Percentiles rank a stretch among this genome's conserved stretches.
These are phyloP conservation scores for Sinonovacula constricta DNA, from an alignment of 1,140 invertebrate species.

Conservation along the genomic window DNA sequence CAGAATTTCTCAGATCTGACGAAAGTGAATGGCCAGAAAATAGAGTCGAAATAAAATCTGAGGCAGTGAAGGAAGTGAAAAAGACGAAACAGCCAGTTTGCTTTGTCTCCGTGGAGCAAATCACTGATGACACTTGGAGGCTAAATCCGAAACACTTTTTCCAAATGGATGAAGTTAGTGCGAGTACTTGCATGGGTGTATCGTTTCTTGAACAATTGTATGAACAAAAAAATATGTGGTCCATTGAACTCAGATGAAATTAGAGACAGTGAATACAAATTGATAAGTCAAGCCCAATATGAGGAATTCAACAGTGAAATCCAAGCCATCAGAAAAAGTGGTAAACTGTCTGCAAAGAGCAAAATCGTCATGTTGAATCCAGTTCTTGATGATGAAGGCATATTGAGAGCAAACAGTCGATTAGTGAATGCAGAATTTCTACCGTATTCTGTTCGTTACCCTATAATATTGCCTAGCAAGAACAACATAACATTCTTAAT, in stretches of 20 bases:
- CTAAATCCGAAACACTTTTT: not conserved
- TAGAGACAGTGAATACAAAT: not conserved
- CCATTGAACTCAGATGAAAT: too few relatives aligned
- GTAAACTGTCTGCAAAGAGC: too few relatives aligned
- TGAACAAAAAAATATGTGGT: too few relatives aligned
- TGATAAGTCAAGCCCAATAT: not conserved
- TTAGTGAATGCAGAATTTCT: conserved; percentile 9
- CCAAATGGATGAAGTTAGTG: not conserved
- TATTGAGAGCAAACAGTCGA: too few relatives aligned
- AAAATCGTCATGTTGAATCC: too few relatives aligned
- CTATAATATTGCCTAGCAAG: not conserved
- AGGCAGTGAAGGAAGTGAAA: not conserved
- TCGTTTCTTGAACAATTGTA: conserved; percentile 3
- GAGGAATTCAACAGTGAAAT: not conserved
- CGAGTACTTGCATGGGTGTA: conserved; percentile 1
- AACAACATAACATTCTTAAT: not conserved
- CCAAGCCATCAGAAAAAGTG: too few relatives aligned
- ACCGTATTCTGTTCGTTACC: not conserved
- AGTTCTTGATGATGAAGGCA: too few relatives aligned
- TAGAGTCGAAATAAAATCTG: not conserved
- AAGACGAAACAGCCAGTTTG: not conserved
- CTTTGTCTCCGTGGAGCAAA: not conserved
- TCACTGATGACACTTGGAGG: not conserved
- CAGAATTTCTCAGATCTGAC: conserved; percentile 1
- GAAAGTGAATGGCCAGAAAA: not conserved